Evolutionary conservation across 2,888 invertebrate species (phyloP), one percentile per base, ranked within the genome.

Genomic region (Cephus runcator): DNA sequence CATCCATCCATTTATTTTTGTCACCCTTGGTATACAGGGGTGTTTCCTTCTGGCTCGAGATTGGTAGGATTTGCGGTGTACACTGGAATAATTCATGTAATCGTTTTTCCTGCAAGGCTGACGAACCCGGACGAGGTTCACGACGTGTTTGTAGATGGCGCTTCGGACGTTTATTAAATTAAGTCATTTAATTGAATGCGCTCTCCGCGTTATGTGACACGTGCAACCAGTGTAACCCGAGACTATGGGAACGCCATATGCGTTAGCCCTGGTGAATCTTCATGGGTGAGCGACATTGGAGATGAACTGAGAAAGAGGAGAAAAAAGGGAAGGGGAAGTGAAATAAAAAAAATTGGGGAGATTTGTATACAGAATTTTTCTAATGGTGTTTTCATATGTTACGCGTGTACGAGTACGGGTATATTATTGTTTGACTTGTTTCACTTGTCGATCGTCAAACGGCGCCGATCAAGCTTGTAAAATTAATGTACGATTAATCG

Each of bases 131-230:
- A 56, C 56, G 56, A 56, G 56, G 56, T 23, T 56, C 15, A 23
- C 56, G 56, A 56, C 56, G 56, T 23, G 23, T 76, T 77, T 69
- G 69, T 31, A 34, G 34, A 36, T 76, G 82, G 74, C 77, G 73
- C 76, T 82, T 80, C 79, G 80, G 76, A 81, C 80, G 85, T 83
- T 88, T 85, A 87, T 88, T 86, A 84, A 87, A 87, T 88, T 88
- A 88, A 87, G 84, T 83, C 86, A 85, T 86, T 87, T 86, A 88
- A 87, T 88, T 87, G 87, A 82, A 81, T 80, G 79, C 85, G 69
- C 75, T 33, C 35, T 35, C 73, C 33, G 30, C 69, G 35, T 75
- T 77, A 75, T 73, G 71, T 11, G 34, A 77, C 75, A 35, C 30
- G 75, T 33, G 71, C 75, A 75, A 75, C 31, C n/a, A 23, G 23